These are phyloP conservation scores for Isotomurus palustris DNA, from an alignment of 2,888 invertebrate genomes.

Conservation along the genomic window DNA sequence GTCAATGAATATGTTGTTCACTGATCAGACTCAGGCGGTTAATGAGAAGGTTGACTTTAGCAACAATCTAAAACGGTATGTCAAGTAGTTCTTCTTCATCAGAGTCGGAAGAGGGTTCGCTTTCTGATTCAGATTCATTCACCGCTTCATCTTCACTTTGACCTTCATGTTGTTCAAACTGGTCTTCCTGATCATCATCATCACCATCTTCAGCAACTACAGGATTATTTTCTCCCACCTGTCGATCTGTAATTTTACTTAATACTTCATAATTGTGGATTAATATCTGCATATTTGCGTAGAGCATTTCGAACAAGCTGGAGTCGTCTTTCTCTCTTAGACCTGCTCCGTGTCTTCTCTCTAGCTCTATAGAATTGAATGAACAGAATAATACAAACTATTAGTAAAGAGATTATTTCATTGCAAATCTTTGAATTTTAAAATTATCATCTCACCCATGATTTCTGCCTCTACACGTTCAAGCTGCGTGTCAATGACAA, in stretches of 20 bases:
- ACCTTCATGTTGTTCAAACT: background rate
- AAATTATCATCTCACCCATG: slow-evolving; percentile 54
- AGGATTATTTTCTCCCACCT: slow-evolving; percentile 8
- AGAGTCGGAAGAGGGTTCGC: too few relatives aligned
- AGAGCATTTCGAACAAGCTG: background rate
- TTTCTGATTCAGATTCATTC: too few relatives aligned
- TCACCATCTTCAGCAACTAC: slow-evolving; percentile 22
- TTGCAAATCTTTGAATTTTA: background rate
- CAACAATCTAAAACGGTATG: too few relatives aligned
- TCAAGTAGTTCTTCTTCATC: too few relatives aligned
- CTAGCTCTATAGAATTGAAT: slow-evolving; percentile 11
- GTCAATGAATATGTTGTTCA: too few relatives aligned
- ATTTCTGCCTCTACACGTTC: slow-evolving; percentile 72
- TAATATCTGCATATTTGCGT: slow-evolving; percentile 8
- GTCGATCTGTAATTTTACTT: background rate
- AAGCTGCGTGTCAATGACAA: slow-evolving; percentile 65
- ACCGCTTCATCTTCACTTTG: too few relatives aligned
- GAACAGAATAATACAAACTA: background rate
- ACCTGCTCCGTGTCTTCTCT: slow-evolving; percentile 4
- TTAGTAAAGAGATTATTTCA: background rate
- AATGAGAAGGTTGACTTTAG: too few relatives aligned
- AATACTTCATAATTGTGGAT: slow-evolving; percentile 4
- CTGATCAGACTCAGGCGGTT: too few relatives aligned
- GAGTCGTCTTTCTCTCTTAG: slow-evolving; percentile 6
- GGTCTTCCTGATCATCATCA: slow-evolving; percentile 21